Conservation (phyloP, 2,113 vertebrate species). For the Phalacrocorax aristotelis region DNA sequence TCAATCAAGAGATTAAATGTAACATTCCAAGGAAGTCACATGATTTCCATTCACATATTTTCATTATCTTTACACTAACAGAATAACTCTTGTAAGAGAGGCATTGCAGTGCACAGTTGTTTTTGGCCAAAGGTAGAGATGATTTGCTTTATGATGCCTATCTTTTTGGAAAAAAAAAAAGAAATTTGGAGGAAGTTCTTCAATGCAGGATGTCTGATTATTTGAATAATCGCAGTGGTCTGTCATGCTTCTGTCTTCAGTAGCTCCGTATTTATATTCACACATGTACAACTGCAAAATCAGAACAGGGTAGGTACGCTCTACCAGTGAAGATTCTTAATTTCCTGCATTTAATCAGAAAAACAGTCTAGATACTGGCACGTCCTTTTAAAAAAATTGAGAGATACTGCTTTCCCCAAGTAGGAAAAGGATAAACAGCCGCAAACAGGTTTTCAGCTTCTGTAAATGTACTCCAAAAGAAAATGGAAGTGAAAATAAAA, state of each 20-base stretch:
- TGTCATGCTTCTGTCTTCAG: background rate
- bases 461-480: background rate
- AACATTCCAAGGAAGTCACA: conserved; percentile 16
- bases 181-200: background rate
- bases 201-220: background rate
- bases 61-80: background rate
- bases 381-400: background rate
- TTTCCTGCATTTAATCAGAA: background rate
- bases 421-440: background rate
- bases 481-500: background rate
- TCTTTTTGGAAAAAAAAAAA: background rate
- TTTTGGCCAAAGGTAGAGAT: background rate
- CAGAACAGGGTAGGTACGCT: background rate
- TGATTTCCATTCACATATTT: conserved; percentile 27
- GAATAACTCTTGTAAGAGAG: background rate
- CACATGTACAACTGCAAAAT: background rate
- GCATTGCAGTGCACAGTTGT: background rate
- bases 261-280: background rate
- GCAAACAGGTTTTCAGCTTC: background rate
- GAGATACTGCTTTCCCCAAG: background rate
- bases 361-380: background rate
- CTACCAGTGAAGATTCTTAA: background rate
- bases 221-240: background rate
- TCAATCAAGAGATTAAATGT: background rate
- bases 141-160: background rate